Base-by-base conservation (phyloP, 2,888 invertebrate genomes). In the Tolmerus cingulatus region DNA sequence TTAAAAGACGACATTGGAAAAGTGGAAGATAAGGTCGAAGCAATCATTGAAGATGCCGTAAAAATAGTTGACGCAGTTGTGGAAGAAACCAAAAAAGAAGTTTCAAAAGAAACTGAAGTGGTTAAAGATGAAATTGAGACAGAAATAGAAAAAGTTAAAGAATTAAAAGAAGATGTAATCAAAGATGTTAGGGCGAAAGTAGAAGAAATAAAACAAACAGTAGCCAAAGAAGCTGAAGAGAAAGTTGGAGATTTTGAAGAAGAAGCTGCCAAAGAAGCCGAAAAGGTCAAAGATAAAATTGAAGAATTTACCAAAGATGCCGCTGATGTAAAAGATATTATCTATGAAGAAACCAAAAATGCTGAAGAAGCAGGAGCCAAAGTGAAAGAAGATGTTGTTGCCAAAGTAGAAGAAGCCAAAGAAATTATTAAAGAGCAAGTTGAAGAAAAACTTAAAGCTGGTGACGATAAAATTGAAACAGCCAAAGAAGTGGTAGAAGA, bases 401-500 rank as follows among this genome's bases (percentile, higher is more conserved):
- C 37, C 34, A 85, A 74, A 74, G 46, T 85, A 40, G 66, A 84
- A 19, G 40, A 84, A 27, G 40, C 51, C 55, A 55, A 81, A 46
- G 81, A 81, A 57, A 27, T 51, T 40, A 46, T 85, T 43, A 55
- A 82, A 37, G 74, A 85, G 34, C 7, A 74, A 16, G 46, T 16
- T n/a, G 81, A 77, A 78, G 78, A 78, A 40, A 77, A 74, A 74
- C 19, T n/a, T 5, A 55, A 84, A 66, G n/a, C 37, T 55, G 55
- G 5, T 23, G 82, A 84, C 12, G 82, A 84, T 37, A 79, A 79
- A 46, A 23, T 84, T 66, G 51, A 84, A 66, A 84, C 84, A 12
- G 40, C 66, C 23, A 88, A 86, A 19, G 89, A 89, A 87, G 88
- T 88, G 77, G 87, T 76, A 5, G 78, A 78, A 23, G 89, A 89